Evolutionary conservation across 2,797 vertebrate genomes (phyloP), one percentile per base, ranked within the genome.

Genomic region (Dicrostonyx torquatus): DNA sequence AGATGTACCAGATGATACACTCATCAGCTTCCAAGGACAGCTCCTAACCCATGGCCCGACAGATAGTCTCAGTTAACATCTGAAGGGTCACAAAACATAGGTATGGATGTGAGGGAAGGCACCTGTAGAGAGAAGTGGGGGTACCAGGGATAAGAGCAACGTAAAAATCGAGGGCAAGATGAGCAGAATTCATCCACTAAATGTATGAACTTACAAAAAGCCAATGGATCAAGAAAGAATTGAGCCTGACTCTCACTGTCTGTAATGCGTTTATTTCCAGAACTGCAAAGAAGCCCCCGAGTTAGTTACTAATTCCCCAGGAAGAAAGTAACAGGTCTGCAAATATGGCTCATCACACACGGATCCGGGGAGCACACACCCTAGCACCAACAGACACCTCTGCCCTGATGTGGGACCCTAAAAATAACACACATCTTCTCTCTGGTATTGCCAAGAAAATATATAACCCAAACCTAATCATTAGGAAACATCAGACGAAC

Each of bases 401-500:
- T 82, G 37, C 8, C n/a, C 83, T 76, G 60, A 82, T 24, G n/a
- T 2, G 34, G 87, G 78, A 64, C 40, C 82, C 70, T 83, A 79
- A 88, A 95, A 94, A 96, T 53, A 55, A 53, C 43, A 75, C 48
- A 88, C 48, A 88, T 75, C 78, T 50, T 79, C 73, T 94, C 87
- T 93, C 73, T 79, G 85, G 50, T 31, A 48, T 50, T 95, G 84
- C 85, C 91, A 95, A 94, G 96, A 94, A 96, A 95, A 89, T 55
- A 91, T 34, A 92, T 89, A 91, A 96, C 94, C 93, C 92, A 60
- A 96, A 95, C 86, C 95, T 96, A 95, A 97, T 96, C 94, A 93
- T 83, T 94, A 96, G 90, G 94, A 95, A 97, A 96, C 95, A 96
- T 97, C 93, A 97, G 92, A 95, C 18, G 43, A 96, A 58, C 90